Base-by-base conservation (phyloP, 1,140 invertebrate genomes). In the Octopus sinensis region DNA sequence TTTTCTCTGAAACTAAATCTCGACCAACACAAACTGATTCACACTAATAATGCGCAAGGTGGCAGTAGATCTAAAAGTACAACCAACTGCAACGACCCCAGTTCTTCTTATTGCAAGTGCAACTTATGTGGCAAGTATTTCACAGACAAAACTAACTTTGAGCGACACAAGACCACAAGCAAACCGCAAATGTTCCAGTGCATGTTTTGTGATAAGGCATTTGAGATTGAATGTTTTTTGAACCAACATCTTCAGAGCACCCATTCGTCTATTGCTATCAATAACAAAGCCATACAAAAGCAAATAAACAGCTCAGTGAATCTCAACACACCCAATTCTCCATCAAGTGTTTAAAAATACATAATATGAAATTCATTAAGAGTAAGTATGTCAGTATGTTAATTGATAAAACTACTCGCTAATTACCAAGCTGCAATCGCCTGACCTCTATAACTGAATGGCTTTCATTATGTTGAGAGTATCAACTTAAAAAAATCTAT, bases 21-120 rank as follows among this genome's bases (percentile, higher is more conserved):
- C 6, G 62, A 52, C 7, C 62, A 53, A 4, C 83, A 84, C 68
- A 81, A 97, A 89, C 95, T 96, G 62, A 84, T 79, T 56, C 84
- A 84, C 79, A 76, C 82, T 51, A 78, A 80, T 7, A 80, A 84
- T 54, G 78, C 54, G 54, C 83, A 82, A 17, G 96, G 6, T 4
- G n/a, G 30, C 9, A 68, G 76, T 79, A 77, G 62, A 23, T 82
- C 68, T 73, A 54, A 56, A 23, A 54, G 53, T 17, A 56, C 54
- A 3, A 53, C 17, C 13, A n/a, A 76, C n/a, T n/a, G 68, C 30
- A 23, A 23, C 68, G 68, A n/a, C 6, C 17, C 30, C 68, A 43
- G 30, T 43, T 1, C 30, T 43, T 43, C 30, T 43, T 43, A 43
- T 43, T 43, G 30, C 30, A 73, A 73, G 68, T 73, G 68, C 30